Evolutionary conservation across 2,113 vertebrate genomes (phyloP), one percentile per base, ranked within the genome.

Genomic region (Eublepharis macularius): DNA sequence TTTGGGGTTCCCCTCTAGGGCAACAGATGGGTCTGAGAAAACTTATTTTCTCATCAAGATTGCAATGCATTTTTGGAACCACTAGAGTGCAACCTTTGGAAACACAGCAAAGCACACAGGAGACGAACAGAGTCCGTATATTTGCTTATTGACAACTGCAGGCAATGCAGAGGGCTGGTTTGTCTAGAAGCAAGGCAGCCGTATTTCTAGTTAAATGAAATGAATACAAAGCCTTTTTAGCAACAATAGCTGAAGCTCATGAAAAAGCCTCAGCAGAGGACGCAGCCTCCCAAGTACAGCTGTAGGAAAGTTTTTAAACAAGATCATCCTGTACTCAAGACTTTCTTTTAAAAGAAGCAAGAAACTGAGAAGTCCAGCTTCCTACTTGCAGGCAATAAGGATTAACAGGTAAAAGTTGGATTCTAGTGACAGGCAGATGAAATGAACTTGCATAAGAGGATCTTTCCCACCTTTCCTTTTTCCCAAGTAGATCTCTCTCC

Each of bases 21-120:
- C 68, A 82, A 57, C 13, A 26, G 17, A 51, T 26, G 36, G 14
- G 17, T 70, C 39, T 70, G 76, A 26, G 13, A 45, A 34, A 54
- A n/a, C 19, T 29, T 47, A 65, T 36, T 29, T 14, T 51, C 26
- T 19, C 17, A 4, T 2, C 4, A 68, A 72, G 47, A 2, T 29
- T 54, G 85, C 89, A 93, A 81, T 87, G 75, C 60, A 76, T 1
- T 63, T 73, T 34, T 63, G 0, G 0, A 3, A 24, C 92, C 94
- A 89, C 92, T 78, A 94, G 95, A 88, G 94, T 91, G 95, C 87
- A 89, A 75, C 41, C 74, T 81, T 66, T 66, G 87, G 76, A 92
- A 91, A 84, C 4, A 47, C 19, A 60, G 29, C 54, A 74, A 74
- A 63, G 24, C 36, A 43, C 19, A 72, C 1, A 36, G 21, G 4